Conservation (phyloP, 1,140 invertebrate species). For the Pogonus chalceus region DNA sequence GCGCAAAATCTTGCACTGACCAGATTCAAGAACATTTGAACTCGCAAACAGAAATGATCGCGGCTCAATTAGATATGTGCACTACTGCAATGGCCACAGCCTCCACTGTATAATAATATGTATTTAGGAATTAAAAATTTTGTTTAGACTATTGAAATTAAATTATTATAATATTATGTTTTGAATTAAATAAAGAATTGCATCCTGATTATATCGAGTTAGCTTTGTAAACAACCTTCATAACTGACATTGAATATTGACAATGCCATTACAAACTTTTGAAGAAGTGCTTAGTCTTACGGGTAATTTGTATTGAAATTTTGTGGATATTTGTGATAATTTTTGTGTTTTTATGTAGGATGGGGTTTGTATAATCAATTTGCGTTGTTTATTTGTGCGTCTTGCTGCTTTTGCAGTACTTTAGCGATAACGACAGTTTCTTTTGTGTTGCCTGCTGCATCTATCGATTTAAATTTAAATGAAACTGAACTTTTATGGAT, state of each 20-base stretch:
- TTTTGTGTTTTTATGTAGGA: constrained; percentile 8
- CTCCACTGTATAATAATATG: background rate
- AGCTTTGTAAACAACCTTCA: background rate
- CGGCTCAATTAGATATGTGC: background rate
- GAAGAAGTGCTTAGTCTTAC: background rate
- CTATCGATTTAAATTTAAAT: constrained; percentile 19
- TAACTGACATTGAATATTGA: background rate
- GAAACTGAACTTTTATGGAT: constrained; percentile 4
- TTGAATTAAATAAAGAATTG: background rate
- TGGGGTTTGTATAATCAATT: constrained; percentile 21
- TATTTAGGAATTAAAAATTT: background rate
- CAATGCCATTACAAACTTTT: background rate
- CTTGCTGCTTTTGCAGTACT: constrained; percentile 18
- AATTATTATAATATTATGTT: background rate
- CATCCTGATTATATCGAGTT: background rate
- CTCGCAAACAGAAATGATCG: background rate
- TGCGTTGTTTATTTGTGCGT: constrained; percentile 12
- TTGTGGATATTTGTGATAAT: background rate
- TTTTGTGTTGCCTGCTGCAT: constrained; percentile 22
- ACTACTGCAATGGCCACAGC: background rate
- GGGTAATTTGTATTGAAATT: background rate
- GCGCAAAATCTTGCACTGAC: background rate
- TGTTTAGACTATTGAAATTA: background rate
- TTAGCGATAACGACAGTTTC: constrained; percentile 16
- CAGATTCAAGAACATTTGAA: background rate